Percentiles rank a stretch among this genome's conserved stretches.
Conservation (phyloP, 2,888 invertebrate species). For the Andrena flavipes region DNA sequence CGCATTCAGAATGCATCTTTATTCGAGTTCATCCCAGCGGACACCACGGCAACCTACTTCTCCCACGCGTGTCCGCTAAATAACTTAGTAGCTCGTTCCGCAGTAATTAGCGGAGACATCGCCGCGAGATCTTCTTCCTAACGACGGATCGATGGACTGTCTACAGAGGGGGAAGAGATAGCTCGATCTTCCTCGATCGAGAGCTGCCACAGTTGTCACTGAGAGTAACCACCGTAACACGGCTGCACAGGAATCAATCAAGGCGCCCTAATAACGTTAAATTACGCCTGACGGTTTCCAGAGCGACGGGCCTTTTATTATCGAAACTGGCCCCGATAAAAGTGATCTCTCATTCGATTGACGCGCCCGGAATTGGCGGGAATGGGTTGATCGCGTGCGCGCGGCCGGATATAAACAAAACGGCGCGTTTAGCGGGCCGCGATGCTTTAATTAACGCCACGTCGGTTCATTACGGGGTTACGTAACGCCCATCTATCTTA, state of each 20-base stretch:
- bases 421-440: conserved; percentile 10
- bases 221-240: not conserved
- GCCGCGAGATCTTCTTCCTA: conserved; percentile 46
- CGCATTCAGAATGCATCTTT: conserved; percentile 60
- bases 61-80: conserved; percentile 61
- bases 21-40: conserved; percentile 39
- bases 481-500: conserved; percentile 56
- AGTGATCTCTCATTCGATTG: conserved; percentile 10
- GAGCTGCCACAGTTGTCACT: conserved; percentile 15
- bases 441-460: conserved; percentile 52
- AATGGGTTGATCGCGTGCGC: conserved; percentile 28
- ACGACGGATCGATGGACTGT: conserved; percentile 60
- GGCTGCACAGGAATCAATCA: conserved; percentile 8
- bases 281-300: not conserved
- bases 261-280: conserved; percentile 11
- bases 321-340: conserved; percentile 9
- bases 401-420: conserved; percentile 7
- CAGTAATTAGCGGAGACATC: conserved; percentile 64
- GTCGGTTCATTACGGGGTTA: conserved; percentile 49
- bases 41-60: conserved; percentile 7
- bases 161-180: conserved; percentile 16
- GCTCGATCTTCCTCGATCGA: conserved; percentile 24
- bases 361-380: not conserved
- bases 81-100: conserved; percentile 65
- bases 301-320: not conserved